These are phyloP conservation scores for Andrena fulva DNA, from an alignment of 2,888 invertebrate species.

Conservation along the genomic window DNA sequence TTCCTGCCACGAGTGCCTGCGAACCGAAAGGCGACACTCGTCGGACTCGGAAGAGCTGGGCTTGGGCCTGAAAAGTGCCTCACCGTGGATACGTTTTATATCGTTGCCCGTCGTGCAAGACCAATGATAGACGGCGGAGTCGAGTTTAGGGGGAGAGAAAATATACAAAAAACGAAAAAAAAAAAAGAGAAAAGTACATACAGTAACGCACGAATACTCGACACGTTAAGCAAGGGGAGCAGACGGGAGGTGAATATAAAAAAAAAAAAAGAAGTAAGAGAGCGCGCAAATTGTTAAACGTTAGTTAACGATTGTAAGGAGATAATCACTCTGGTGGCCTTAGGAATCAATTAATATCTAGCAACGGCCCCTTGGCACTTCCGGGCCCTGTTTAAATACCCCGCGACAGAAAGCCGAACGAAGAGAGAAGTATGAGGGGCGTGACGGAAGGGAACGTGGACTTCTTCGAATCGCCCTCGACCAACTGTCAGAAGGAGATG, in stretches of 20 bases:
- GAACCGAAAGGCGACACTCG: slow-evolving; percentile 37
- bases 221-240: slow-evolving; percentile 44
- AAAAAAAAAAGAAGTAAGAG: slow-evolving; percentile 56
- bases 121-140: slow-evolving; percentile 51
- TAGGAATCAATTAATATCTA: slow-evolving; percentile 83
- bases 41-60: slow-evolving; percentile 75
- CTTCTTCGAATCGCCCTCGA: slow-evolving; percentile 52
- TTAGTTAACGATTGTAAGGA: slow-evolving; percentile 79
- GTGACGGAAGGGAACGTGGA: slow-evolving; percentile 14
- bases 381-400: slow-evolving; percentile 66
- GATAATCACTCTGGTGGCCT: slow-evolving; percentile 84
- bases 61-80: slow-evolving; percentile 83
- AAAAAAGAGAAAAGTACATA: slow-evolving; percentile 38
- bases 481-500: slow-evolving; percentile 64
- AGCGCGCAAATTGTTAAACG: slow-evolving; percentile 75
- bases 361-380: slow-evolving; percentile 79
- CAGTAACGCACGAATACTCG: slow-evolving; percentile 39
- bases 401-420: slow-evolving; percentile 40
- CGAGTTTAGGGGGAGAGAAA: slow-evolving; percentile 43
- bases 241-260: slow-evolving; percentile 28
- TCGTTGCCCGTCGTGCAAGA: slow-evolving; percentile 66
- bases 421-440: slow-evolving; percentile 1
- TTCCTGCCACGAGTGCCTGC: slow-evolving; percentile 63
- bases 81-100: slow-evolving; percentile 78
- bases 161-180: slow-evolving; percentile 35